phyloP scores from a whole-genome alignment of 1,140 invertebrate genomes.

The Oncopodura yosiiana region DNA sequence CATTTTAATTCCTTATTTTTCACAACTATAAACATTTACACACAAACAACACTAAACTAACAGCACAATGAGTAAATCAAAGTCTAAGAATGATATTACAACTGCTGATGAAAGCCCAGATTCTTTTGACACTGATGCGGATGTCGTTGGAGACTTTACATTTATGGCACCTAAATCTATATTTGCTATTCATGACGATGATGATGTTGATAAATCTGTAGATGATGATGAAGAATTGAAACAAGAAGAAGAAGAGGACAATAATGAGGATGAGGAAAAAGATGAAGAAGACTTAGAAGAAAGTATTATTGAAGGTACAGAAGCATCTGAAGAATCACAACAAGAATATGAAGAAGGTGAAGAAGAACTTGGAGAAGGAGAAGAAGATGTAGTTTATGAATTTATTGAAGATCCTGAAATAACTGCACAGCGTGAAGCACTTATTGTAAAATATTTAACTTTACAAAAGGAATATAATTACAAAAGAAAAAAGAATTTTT shows the following conservation, averaged over 20 bases:
- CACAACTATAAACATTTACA: too few relatives aligned
- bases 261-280: slow-evolving; percentile 2
- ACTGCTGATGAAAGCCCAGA: too few relatives aligned
- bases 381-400: slow-evolving; percentile 10
- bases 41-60: too few relatives aligned
- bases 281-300: not conserved
- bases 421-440: not conserved
- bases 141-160: too few relatives aligned
- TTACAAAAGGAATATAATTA: slow-evolving; percentile 15
- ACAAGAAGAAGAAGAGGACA: slow-evolving; percentile 2
- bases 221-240: slow-evolving; percentile 8
- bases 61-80: too few relatives aligned
- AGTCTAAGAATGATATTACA: too few relatives aligned
- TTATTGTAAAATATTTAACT: slow-evolving; percentile 10
- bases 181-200: too few relatives aligned
- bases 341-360: slow-evolving; percentile 13
- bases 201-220: not conserved
- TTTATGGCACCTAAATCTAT: too few relatives aligned
- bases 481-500: slow-evolving; percentile 24
- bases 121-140: too few relatives aligned
- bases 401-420: not conserved
- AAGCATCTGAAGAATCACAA: not conserved
- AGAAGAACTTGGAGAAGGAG: slow-evolving; percentile 29
- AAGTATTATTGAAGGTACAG: not conserved
- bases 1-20: too few relatives aligned